Evolutionary conservation across 2,797 vertebrate species (phyloP), one percentile per base, ranked within the genome.

Genomic region (Rhinella marina): DNA sequence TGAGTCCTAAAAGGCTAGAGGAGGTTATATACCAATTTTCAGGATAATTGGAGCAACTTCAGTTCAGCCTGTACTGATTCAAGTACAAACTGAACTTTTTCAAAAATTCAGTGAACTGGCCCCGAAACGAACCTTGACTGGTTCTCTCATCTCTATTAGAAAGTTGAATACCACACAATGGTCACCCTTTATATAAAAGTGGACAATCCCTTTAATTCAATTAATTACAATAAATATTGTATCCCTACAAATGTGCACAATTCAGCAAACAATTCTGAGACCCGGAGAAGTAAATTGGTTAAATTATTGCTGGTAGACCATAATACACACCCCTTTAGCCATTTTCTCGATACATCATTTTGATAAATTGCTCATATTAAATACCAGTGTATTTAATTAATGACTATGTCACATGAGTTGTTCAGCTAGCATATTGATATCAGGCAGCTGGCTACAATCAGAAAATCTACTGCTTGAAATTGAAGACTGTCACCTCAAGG

Each of bases 321-420:
- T n/a, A 85, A 81, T 81, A 64, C 56, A 76, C 57, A 56, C 73
- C 56, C 59, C 52, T 84, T 29, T 13, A 68, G 57, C 70, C 57
- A 76, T 86, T 78, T 89, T 86, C 59, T 64, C 23, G 29, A 54
- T 86, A 57, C 78, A 86, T 89, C 84, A 86, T 82, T 78, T 78
- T 89, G 79, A 89, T 68, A 70, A 86, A 89, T 86, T 77, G 50
- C 70, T 89, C 84, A 70, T 89, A 89, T 82, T 89, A 86, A 86
- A 89, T 78, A 61, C 79, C 79, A 82, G 61, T 86, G 88, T 77
- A 82, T 89, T 77, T 89, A 82, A 89, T 89, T 89, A 86, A 86
- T 89, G 88, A 72, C n/a, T 62, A 72, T 82, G 80, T 82, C 84
- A 86, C 61, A 78, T 66, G 50, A 81, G 81, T 82, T 86, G 77